phyloP scores from a whole-genome alignment of 2,113 vertebrate species.

The Ramphastos sulfuratus region DNA sequence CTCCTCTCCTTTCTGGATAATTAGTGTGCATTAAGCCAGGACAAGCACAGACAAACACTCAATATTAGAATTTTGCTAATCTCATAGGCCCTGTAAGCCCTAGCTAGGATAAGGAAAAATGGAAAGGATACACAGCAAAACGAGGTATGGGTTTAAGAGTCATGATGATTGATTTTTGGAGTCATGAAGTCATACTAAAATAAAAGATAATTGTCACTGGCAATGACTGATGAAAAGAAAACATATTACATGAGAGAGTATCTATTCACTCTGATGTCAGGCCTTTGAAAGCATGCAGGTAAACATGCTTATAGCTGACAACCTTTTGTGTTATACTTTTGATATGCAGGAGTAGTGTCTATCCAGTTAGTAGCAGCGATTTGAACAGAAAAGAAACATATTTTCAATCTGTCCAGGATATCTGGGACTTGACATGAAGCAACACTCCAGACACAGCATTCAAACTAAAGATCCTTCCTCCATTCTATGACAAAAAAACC shows the following conservation, averaged over 20 bases:
- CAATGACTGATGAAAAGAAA: not conserved
- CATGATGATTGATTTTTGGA: not conserved
- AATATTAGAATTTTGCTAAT: not conserved
- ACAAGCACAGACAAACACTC: not conserved
- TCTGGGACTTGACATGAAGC: not conserved
- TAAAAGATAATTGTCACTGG: not conserved
- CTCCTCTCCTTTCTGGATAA: not conserved
- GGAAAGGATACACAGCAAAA: not conserved
- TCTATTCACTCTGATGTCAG: not conserved
- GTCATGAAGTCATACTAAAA: not conserved
- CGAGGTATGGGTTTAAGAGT: not conserved
- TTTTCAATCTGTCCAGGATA: not conserved
- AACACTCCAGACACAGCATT: rapidly evolving
- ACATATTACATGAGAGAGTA: rapidly evolving
- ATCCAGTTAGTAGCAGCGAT: not conserved
- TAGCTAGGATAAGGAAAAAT: not conserved
- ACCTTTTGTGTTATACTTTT: not conserved
- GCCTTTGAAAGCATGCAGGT: not conserved
- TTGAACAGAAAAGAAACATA: not conserved
- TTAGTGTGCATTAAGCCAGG: not conserved
- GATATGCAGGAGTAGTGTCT: not conserved
- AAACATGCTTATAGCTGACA: rapidly evolving
- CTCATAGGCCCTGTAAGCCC: not conserved
- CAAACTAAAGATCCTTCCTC: not conserved
- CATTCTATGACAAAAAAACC: rapidly evolving